Percentiles rank a stretch among this genome's conserved stretches.
Evolutionary conservation across 2,797 vertebrate species (phyloP).

Genomic region (Eutrigla gurnardus): DNA sequence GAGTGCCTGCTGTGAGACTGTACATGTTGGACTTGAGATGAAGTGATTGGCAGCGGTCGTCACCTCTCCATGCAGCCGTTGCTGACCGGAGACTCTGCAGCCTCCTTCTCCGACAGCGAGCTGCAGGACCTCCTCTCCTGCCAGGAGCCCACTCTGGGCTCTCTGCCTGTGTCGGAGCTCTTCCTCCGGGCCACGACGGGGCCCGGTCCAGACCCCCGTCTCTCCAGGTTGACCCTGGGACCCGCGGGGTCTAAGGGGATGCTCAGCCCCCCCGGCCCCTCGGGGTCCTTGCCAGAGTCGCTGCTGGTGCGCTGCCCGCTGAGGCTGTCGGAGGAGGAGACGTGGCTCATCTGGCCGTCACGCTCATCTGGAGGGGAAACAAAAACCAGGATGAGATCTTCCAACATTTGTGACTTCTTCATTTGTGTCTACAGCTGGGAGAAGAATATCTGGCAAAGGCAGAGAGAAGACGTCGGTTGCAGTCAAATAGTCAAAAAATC

Average conservation of each 20-base stretch:
- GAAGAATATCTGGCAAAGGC: too few relatives aligned
- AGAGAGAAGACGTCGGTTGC: too few relatives aligned
- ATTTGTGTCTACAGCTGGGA: too few relatives aligned
- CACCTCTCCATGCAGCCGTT: slow-evolving; percentile 67
- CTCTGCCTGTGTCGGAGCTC: slow-evolving; percentile 70
- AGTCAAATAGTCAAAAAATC: too few relatives aligned
- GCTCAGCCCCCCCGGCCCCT: slow-evolving; percentile 48
- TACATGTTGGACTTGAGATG: too few relatives aligned
- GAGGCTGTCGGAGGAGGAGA: slow-evolving; percentile 83
- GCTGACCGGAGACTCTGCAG: slow-evolving; percentile 40
- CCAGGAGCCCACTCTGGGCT: slow-evolving; percentile 56
- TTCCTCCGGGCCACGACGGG: slow-evolving; percentile 68
- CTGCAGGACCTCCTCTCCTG: slow-evolving; percentile 74
- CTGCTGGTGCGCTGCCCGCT: slow-evolving; percentile 77
- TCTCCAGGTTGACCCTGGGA: slow-evolving; percentile 59
- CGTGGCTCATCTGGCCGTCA: slow-evolving; percentile 79
- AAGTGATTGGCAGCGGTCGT: not conserved
- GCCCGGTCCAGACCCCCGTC: slow-evolving; percentile 68
- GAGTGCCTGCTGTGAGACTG: too few relatives aligned
- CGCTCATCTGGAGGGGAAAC: slow-evolving; percentile 70
- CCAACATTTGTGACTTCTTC: too few relatives aligned
- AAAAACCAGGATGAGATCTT: not conserved
- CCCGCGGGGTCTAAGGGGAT: slow-evolving; percentile 30
- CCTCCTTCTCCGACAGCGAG: slow-evolving; percentile 77
- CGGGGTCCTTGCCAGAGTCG: slow-evolving; percentile 76